Conservation (phyloP, 2,888 invertebrate genomes). For the Mythimna impura region DNA sequence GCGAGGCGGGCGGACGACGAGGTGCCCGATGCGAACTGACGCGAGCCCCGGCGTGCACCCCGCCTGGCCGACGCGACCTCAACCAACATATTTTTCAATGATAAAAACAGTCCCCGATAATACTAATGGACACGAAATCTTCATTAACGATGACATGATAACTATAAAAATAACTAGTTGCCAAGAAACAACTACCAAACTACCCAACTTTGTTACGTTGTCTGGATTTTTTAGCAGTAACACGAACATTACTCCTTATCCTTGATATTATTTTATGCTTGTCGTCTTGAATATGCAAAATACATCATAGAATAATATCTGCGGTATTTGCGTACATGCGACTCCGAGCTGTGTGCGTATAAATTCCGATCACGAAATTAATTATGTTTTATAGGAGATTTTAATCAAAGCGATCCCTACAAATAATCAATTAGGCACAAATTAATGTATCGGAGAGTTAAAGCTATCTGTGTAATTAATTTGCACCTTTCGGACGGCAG, state of each 20-base stretch:
- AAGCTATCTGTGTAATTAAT: slow-evolving; percentile 83
- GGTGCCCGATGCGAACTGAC: slow-evolving; percentile 87
- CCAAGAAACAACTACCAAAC: slow-evolving; percentile 32
- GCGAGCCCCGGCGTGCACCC: slow-evolving; percentile 78
- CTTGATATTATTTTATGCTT: slow-evolving; percentile 34
- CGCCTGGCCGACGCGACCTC: slow-evolving; percentile 80
- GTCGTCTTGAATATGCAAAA: slow-evolving; percentile 53
- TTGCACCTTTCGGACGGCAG: slow-evolving; percentile 79
- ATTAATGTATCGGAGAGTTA: slow-evolving; percentile 79
- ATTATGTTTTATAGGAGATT: slow-evolving; percentile 68
- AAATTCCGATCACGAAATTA: slow-evolving; percentile 64
- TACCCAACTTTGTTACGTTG: slow-evolving; percentile 21
- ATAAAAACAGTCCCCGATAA: slow-evolving; percentile 71
- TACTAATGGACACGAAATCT: slow-evolving; percentile 57
- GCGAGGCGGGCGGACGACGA: slow-evolving; percentile 80
- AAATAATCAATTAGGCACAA: slow-evolving; percentile 78
- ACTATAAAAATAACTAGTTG: slow-evolving; percentile 54
- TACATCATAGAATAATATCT: slow-evolving; percentile 47
- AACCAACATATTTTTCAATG: slow-evolving; percentile 78
- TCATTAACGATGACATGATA: slow-evolving; percentile 54
- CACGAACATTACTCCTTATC: slow-evolving; percentile 22
- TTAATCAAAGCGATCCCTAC: slow-evolving; percentile 71
- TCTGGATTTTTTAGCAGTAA: slow-evolving; percentile 28
- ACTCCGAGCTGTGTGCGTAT: slow-evolving; percentile 34
- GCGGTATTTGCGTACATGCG: slow-evolving; percentile 44